A percentile compares a stretch with the other conserved stretches of the same genome.
Conservation (phyloP, 2,888 invertebrate genomes). For the Andrena praecox region DNA sequence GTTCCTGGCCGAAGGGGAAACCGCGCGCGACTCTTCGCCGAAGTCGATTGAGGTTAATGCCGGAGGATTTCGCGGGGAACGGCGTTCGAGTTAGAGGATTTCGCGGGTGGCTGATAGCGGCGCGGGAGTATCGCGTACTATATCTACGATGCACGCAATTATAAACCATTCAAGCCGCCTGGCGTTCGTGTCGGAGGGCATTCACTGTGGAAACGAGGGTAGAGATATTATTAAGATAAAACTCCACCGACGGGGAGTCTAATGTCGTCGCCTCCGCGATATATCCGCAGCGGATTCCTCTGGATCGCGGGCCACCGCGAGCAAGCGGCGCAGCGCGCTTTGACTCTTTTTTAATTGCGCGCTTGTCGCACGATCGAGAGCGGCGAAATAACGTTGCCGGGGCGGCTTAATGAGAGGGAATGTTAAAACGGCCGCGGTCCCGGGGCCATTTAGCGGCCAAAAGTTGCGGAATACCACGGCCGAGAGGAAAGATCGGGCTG, state of each 20-base stretch:
- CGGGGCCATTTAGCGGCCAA: slow-evolving; percentile 58
- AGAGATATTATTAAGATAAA: slow-evolving; percentile 77
- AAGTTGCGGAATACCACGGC: slow-evolving; percentile 61
- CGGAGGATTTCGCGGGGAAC: slow-evolving; percentile 63
- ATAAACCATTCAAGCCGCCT: slow-evolving; percentile 79
- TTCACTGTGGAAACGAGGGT: slow-evolving; percentile 71
- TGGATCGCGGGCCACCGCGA: slow-evolving; percentile 15
- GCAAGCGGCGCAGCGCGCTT: slow-evolving; percentile 22
- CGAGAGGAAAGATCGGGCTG: slow-evolving; percentile 1
- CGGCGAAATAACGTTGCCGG: slow-evolving; percentile 62
- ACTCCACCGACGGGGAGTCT: slow-evolving; percentile 75
- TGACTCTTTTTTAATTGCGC: slow-evolving; percentile 60
- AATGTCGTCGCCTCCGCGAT: slow-evolving; percentile 72
- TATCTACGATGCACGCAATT: slow-evolving; percentile 80
- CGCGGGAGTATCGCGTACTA: slow-evolving; percentile 71
- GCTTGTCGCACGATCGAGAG: slow-evolving; percentile 41
- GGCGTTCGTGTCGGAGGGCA: slow-evolving; percentile 74
- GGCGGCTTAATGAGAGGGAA: slow-evolving; percentile 66
- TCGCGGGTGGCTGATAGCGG: slow-evolving; percentile 40
- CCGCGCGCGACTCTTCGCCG: slow-evolving; percentile 55
- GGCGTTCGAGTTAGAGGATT: slow-evolving; percentile 32
- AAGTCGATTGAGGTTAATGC: slow-evolving; percentile 81
- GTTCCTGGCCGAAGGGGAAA: slow-evolving; percentile 55
- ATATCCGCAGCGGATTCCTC: slow-evolving; percentile 6
- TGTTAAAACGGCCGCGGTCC: slow-evolving; percentile 59